These are phyloP conservation scores for Euzetes globulus DNA, from an alignment of 2,888 invertebrate species.

Conservation along the genomic window DNA sequence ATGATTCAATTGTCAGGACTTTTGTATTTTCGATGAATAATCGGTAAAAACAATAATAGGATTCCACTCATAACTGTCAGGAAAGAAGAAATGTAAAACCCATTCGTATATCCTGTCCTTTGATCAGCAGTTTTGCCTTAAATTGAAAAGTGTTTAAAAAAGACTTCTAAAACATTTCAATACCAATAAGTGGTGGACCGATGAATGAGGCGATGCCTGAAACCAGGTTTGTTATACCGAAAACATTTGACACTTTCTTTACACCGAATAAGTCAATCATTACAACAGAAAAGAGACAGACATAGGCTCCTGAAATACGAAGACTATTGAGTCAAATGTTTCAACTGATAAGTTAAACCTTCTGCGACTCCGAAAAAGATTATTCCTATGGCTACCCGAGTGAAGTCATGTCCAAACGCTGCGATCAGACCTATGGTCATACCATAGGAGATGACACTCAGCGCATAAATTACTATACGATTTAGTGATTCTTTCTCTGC, in stretches of 20 bases:
- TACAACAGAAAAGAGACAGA: conserved; percentile 17
- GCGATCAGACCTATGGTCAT: conserved; percentile 23
- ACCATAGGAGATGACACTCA: conserved; percentile 13
- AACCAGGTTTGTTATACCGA: conserved; percentile 21
- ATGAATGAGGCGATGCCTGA: conserved; percentile 21
- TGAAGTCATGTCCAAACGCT: neutral
- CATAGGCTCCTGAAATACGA: conserved; percentile 12
- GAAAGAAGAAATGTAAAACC: neutral
- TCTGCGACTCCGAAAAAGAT: conserved; percentile 15
- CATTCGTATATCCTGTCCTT: neutral
- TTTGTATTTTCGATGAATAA: neutral
- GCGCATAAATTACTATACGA: neutral
- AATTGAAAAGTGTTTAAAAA: neutral
- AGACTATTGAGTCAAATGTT: neutral
- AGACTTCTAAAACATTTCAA: neutral
- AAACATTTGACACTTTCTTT: conserved; percentile 7
- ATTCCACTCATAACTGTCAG: neutral
- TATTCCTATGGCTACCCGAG: neutral
- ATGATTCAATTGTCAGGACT: too few species aligned
- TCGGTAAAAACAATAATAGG: neutral
- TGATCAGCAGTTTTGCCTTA: neutral
- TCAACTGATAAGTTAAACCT: too few species aligned
- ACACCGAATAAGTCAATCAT: conserved; percentile 29
- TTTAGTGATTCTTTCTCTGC: conserved; percentile 6
- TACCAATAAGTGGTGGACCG: conserved; percentile 31